Evolutionary conservation across 2,888 invertebrate species (phyloP).

Genomic region (Eretmocerus hayati): DNA sequence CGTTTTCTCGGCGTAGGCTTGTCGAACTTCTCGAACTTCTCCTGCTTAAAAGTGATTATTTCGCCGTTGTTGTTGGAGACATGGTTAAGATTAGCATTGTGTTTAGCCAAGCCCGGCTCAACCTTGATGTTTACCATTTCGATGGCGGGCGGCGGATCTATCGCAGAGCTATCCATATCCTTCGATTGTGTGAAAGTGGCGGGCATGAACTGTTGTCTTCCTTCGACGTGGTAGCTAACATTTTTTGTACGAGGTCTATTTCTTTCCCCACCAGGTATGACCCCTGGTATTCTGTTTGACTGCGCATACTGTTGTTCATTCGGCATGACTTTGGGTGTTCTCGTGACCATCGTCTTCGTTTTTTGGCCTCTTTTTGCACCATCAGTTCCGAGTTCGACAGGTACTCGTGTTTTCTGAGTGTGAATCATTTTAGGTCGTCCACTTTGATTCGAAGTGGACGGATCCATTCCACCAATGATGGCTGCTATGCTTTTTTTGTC

Average conservation of each 20-base stretch:
- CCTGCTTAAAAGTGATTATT: conserved; percentile 24
- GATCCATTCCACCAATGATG: conserved; percentile 30
- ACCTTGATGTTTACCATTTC: conserved; percentile 24
- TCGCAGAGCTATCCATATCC: conserved; percentile 4
- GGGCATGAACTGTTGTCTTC: conserved; percentile 49
- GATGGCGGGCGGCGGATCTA: neutral
- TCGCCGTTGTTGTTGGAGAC: conserved; percentile 38
- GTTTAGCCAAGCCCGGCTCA: conserved; percentile 26
- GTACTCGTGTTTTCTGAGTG: conserved; percentile 59
- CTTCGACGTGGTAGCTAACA: conserved; percentile 56
- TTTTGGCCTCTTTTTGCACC: conserved; percentile 53
- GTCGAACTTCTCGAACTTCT: conserved; percentile 24
- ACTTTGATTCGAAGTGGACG: conserved; percentile 42
- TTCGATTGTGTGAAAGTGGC: conserved; percentile 47
- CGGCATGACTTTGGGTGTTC: conserved; percentile 48
- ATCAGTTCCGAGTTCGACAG: conserved; percentile 49
- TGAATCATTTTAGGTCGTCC: conserved; percentile 70
- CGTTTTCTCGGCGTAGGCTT: conserved; percentile 24
- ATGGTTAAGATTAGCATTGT: conserved; percentile 27
- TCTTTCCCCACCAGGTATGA: conserved; percentile 46
- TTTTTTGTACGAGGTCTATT: conserved; percentile 58
- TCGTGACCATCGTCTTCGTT: conserved; percentile 53
- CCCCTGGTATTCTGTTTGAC: neutral
- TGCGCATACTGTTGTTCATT: conserved; percentile 27
- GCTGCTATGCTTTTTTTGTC: conserved; percentile 30